Evolutionary conservation across 2,888 invertebrate genomes (phyloP), one percentile per base, ranked within the genome.

Genomic region (Aphrophora alni): DNA sequence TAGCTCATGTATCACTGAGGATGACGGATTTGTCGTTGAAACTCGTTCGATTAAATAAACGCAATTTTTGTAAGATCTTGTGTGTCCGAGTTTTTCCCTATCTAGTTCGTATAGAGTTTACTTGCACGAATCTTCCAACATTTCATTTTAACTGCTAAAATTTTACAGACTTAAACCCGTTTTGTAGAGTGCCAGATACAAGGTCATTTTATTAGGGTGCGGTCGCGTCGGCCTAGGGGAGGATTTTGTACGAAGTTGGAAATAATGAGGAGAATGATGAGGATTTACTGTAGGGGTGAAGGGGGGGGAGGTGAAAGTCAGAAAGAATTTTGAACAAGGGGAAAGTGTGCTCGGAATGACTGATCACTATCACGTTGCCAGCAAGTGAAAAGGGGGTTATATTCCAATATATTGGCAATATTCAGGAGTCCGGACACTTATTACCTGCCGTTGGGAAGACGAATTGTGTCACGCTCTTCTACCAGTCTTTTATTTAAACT

Each of bases 241-340:
- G 73, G 78, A 78, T 78, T 78, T 44, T 44, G 72, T n/a, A 71
- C 27, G 51, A 78, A 78, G 72, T 70, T 77, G 77, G 68, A 77
- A 77, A 70, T 77, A 77, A 77, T 77, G 75, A 76, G 75, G 75
- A 59, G 21, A 68, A 76, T 76, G 77, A 77, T 69, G 77, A 77
- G 77, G 77, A 77, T 77, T 77, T 77, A 38, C 24, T 70, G n/a
- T n/a, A n/a, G n/a, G 38, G 21, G 28, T 38, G 59, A n/a, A 27
- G 27, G 75, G 75, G 44, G 27, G 75, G 75, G 44, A 5, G 3
- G n/a, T 25, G 76, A 27, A 76, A 76, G 76, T 76, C 76, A 68
- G 76, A 76, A 76, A 76, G 76, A 76, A 76, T 76, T 76, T 76
- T 70, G 77, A 77, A 26, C 77, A 77, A 70, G 69, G 59, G 21